These are phyloP conservation scores for Phyllotreta striolata DNA, from an alignment of 2,888 invertebrate genomes.

Conservation along the genomic window DNA sequence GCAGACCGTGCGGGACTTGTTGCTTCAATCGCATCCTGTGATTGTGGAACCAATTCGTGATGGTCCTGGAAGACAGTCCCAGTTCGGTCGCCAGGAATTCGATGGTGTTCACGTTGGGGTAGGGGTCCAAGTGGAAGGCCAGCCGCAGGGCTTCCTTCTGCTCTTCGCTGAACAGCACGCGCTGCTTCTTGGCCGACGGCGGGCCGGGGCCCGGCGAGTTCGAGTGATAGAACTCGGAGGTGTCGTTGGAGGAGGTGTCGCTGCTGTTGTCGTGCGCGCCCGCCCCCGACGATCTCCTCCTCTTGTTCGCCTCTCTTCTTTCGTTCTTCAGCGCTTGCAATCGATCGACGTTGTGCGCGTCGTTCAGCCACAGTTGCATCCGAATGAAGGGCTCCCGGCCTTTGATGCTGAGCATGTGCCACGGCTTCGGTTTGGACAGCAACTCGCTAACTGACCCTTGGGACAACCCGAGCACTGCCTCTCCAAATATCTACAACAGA, in stretches of 20 bases:
- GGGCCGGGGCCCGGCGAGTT: slow-evolving; percentile 84
- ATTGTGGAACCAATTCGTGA: slow-evolving; percentile 99
- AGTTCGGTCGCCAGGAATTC: slow-evolving; percentile 94
- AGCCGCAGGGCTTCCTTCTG: slow-evolving; percentile 95
- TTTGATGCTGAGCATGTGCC: slow-evolving; percentile 99
- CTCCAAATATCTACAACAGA: slow-evolving; percentile 83
- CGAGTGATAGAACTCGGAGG: slow-evolving; percentile 87
- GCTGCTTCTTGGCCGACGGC: slow-evolving; percentile 91
- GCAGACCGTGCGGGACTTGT: slow-evolving; percentile 68
- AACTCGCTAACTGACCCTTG: slow-evolving; percentile 98
- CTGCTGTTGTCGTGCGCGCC: slow-evolving; percentile 86
- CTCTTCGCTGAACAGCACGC: slow-evolving; percentile 97
- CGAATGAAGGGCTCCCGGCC: slow-evolving; percentile 96
- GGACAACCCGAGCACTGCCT: slow-evolving; percentile 94
- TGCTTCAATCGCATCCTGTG: slow-evolving; percentile 86
- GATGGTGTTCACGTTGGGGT: slow-evolving; percentile 95
- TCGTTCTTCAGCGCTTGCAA: slow-evolving; percentile 92
- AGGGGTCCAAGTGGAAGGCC: slow-evolving; percentile 95
- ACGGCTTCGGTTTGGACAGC: slow-evolving; percentile 96
- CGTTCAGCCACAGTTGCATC: slow-evolving; percentile 97
- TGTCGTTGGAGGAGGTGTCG: slow-evolving; percentile 88
- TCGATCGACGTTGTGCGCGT: slow-evolving; percentile 93
- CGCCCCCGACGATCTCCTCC: slow-evolving; percentile 83
- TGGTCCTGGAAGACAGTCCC: slow-evolving; percentile 91
- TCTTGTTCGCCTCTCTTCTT: slow-evolving; percentile 88